Conservation (phyloP, 2,888 invertebrate species). For the Hipparchia semele region DNA sequence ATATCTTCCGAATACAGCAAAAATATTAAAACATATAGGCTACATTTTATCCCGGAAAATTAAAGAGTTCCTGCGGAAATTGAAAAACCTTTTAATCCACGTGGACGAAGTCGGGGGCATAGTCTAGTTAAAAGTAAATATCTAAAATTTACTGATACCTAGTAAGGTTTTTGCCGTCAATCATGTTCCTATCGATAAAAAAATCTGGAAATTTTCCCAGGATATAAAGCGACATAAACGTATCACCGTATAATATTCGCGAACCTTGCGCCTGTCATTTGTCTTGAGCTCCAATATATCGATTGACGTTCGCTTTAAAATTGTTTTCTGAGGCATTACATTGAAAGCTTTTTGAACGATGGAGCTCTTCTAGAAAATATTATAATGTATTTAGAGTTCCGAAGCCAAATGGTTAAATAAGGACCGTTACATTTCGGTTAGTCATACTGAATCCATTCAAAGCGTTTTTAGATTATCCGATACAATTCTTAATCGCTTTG, state of each 20-base stretch:
- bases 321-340: conserved; percentile 34
- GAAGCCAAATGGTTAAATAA: conserved; percentile 20
- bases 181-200: background rate
- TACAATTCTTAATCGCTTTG: background rate
- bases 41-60: too few species aligned
- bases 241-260: conserved; percentile 29
- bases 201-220: background rate
- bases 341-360: conserved; percentile 29
- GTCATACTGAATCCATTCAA: background rate
- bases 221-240: conserved; percentile 20
- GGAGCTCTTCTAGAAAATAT: conserved; percentile 22
- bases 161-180: too few species aligned
- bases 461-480: conserved; percentile 6
- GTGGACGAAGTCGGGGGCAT: too few species aligned
- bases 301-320: conserved; percentile 31
- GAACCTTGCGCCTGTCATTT: conserved; percentile 29
- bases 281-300: conserved; percentile 31
- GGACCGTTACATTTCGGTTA: conserved; percentile 12
- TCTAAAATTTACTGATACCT: too few species aligned
- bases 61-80: too few species aligned
- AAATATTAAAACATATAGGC: too few species aligned
- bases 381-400: conserved; percentile 17
- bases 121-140: too few species aligned
- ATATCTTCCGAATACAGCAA: too few species aligned
- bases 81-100: too few species aligned